Base-by-base conservation (phyloP, 1,140 invertebrate genomes). In the Drosophila tsacasi region DNA sequence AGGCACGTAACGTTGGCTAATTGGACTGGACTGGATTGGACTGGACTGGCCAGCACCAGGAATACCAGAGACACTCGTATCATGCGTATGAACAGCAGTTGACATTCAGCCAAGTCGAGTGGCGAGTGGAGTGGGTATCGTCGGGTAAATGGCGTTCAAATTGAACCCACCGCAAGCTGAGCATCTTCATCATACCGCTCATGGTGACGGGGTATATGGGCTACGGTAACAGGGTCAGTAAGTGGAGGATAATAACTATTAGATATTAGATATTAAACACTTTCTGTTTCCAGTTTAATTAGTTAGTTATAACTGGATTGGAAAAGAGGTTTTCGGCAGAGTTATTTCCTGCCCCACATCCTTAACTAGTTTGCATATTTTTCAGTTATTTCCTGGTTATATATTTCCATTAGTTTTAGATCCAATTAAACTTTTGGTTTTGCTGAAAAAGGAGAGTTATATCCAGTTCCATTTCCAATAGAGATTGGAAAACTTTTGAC, bases 1-100 rank as follows among this genome's bases (percentile, higher is more conserved):
- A 85, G 61, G 81, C 82, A 84, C 82, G 82, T 84, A 84, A 81
- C 82, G 52, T 84, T 84, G 83, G 82, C 64, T 83, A 84, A 84
- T 83, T 66, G 65, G 60, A 44, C 64, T 60, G 75, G 66, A 37
- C 19, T 49, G 35, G 66, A 37, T 17, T 49, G 35, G 32, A 42
- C 19, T 21, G 44, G 54, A 49, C 5, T 13, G 44, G 59, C 12
- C 42, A 12, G 25, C 46, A 40, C 32, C 50, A 64, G 72, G 72
- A 75, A 75, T 75, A n/a, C 71, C 69, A 32, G 39, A 49, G 17
- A 13, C 12, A n/a, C 35, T 57, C 35, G 59, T 67, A 73, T 75
- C 47, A 84, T 85, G 82, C 84, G 84, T 87, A 80, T 64, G 76
- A 64, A 61, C 52, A 78, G 60, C 79, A 64, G 84, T 89, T 86